A percentile compares a stretch with the other conserved stretches of the same genome.
Evolutionary conservation across 2,888 invertebrate genomes (phyloP).

Genomic region (Lasioglossum vierecki): DNA sequence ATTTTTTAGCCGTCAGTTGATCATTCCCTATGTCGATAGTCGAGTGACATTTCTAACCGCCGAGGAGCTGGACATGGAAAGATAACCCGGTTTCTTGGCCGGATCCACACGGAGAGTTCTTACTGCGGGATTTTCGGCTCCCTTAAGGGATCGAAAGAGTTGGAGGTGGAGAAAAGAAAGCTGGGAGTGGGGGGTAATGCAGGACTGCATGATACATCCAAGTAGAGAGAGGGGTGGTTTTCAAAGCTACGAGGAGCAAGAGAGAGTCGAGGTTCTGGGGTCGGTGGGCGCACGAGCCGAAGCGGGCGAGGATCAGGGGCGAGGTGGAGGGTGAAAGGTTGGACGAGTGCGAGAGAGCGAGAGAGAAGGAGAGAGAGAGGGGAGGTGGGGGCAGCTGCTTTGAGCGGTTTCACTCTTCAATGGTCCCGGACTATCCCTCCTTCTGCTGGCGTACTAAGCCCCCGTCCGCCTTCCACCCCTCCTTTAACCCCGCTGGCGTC

Average conservation of each 20-base stretch:
- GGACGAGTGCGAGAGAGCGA: conserved; percentile 18
- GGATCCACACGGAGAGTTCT: conserved; percentile 47
- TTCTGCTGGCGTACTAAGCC: conserved; percentile 73
- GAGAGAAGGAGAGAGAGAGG: conserved; percentile 9
- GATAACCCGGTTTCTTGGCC: conserved; percentile 63
- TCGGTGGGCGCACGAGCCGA: conserved; percentile 71
- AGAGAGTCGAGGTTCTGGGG: conserved; percentile 70
- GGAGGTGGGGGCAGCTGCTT: conserved; percentile 81
- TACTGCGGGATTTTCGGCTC: conserved; percentile 52
- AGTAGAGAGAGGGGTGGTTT: conserved; percentile 73
- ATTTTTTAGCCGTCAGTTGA: background rate
- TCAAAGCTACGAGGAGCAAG: conserved; percentile 73
- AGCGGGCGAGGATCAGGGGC: conserved; percentile 59
- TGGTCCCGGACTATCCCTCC: conserved; percentile 79
- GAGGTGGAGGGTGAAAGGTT: conserved; percentile 61
- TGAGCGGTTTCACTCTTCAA: conserved; percentile 84
- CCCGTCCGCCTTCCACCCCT: conserved; percentile 65
- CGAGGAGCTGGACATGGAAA: conserved; percentile 7
- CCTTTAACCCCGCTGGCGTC: conserved; percentile 65
- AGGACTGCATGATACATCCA: conserved; percentile 66
- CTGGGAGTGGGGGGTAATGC: conserved; percentile 44
- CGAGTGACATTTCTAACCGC: background rate
- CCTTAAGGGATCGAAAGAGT: conserved; percentile 34
- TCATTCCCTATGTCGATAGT: background rate
- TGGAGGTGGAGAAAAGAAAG: conserved; percentile 43